phyloP scores from a whole-genome alignment of 2,888 invertebrate genomes.

The Aspidiotus destructor region DNA sequence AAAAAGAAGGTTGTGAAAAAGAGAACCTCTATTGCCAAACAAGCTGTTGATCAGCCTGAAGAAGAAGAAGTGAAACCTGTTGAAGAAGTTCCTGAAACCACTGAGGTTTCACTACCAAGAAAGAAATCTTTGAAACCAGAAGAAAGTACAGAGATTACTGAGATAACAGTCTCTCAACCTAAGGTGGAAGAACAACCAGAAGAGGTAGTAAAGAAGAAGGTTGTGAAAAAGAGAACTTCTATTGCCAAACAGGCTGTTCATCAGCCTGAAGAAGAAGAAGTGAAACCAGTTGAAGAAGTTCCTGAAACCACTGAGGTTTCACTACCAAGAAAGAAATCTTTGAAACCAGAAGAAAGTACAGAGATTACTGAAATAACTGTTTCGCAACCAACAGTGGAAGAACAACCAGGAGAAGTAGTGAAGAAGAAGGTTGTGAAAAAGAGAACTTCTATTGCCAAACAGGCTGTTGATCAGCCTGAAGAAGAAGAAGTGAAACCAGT shows the following conservation, averaged over 20 bases:
- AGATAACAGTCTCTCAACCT: background rate
- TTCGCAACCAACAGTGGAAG: background rate
- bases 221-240: background rate
- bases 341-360: background rate
- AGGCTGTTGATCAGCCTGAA: background rate
- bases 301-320: background rate
- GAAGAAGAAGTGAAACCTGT: background rate
- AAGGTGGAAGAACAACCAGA: background rate
- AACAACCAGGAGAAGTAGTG: background rate
- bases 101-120: background rate
- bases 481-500: background rate
- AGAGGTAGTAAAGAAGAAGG: background rate
- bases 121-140: background rate
- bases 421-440: too few species aligned
- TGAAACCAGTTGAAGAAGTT: background rate
- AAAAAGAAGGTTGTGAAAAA: too few species aligned
- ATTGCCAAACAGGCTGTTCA: background rate
- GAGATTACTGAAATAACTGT: constrained; percentile 35
- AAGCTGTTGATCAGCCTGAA: background rate
- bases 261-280: background rate
- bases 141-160: background rate
- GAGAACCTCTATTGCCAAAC: too few species aligned
- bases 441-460: too few species aligned
- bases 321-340: background rate
- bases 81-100: background rate